Conservation (phyloP, 1,140 invertebrate genomes). For the Drosophila quadrilineata region DNA sequence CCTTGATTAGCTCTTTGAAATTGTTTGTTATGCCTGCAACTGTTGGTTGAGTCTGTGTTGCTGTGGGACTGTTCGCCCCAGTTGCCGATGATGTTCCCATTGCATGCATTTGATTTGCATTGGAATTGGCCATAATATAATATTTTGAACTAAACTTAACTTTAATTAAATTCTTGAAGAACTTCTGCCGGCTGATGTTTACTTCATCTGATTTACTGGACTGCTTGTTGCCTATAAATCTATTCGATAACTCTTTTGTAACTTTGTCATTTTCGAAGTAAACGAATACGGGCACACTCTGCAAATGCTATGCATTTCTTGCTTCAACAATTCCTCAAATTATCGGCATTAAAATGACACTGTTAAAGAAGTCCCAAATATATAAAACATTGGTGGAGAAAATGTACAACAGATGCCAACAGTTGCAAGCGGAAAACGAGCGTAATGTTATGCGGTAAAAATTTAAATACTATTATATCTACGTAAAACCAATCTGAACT, state of each 20-base stretch:
- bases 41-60: constrained; percentile 26
- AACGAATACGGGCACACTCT: not conserved
- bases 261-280: not conserved
- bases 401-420: constrained; percentile 62
- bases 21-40: constrained; percentile 48
- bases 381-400: constrained; percentile 69
- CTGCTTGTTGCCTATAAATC: not conserved
- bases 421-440: constrained; percentile 74
- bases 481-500: not conserved
- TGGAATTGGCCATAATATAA: constrained; percentile 15
- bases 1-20: constrained; percentile 83
- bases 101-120: constrained; percentile 6
- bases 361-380: constrained; percentile 45
- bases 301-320: not conserved
- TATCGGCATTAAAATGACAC: constrained; percentile 9
- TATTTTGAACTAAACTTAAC: not conserved
- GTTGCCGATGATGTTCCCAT: constrained; percentile 2
- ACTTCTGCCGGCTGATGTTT: not conserved
- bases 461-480: not conserved
- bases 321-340: not conserved
- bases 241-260: not conserved
- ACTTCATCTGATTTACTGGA: not conserved
- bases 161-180: constrained; percentile 1
- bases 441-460: constrained; percentile 66
- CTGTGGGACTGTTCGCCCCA: constrained; percentile 1